Conservation (phyloP, 2,113 vertebrate genomes). For the Tor tambroides region DNA sequence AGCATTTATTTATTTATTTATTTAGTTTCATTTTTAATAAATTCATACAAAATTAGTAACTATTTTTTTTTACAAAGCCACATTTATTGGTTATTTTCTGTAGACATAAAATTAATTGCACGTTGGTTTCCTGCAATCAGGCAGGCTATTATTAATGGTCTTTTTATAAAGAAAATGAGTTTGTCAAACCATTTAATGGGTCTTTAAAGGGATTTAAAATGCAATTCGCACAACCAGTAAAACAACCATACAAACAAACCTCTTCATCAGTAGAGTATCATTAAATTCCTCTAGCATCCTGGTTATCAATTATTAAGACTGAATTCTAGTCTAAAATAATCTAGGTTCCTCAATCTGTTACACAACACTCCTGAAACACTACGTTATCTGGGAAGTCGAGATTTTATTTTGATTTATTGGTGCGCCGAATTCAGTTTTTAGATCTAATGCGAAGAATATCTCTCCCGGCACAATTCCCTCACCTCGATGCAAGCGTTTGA, state of each 20-base stretch:
- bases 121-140: neutral
- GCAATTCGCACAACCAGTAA: neutral
- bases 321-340: conserved; percentile 25
- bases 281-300: neutral
- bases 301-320: neutral
- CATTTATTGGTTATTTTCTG: neutral
- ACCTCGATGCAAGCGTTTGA: neutral
- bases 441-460: conserved; percentile 15
- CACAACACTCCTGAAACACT: neutral
- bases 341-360: conserved; percentile 4
- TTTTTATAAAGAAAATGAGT: neutral
- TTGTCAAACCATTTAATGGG: neutral
- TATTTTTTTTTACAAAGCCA: too few relatives aligned
- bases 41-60: too few relatives aligned
- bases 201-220: neutral
- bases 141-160: neutral
- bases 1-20: too few relatives aligned
- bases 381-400: conserved; percentile 1
- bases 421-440: conserved; percentile 6
- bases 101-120: neutral
- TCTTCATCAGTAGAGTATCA: conserved; percentile 1
- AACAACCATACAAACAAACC: neutral
- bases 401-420: neutral
- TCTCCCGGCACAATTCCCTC: neutral
- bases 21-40: too few relatives aligned